These are phyloP conservation scores for Gymnothorax reevesii DNA, from an alignment of 2,797 vertebrate genomes.

Conservation along the genomic window DNA sequence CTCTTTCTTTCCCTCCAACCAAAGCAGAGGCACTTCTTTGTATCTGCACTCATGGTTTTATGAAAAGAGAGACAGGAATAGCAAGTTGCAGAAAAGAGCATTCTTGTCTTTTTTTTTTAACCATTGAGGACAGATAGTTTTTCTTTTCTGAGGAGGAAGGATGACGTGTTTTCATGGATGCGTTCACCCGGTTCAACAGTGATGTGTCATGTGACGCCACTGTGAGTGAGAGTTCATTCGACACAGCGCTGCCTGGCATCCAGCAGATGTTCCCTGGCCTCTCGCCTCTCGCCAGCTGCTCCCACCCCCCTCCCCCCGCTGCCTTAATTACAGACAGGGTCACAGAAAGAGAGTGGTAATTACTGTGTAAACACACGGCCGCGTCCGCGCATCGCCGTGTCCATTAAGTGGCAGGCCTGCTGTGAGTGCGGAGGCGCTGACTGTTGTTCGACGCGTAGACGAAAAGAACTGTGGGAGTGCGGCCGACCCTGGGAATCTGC, in stretches of 20 bases:
- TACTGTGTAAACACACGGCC: constrained; percentile 84
- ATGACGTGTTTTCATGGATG: constrained; percentile 96
- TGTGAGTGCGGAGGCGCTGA: constrained; percentile 76
- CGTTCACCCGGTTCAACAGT: constrained; percentile 74
- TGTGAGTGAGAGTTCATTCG: not conserved
- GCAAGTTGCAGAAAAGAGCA: not conserved
- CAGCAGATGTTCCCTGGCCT: constrained; percentile 97
- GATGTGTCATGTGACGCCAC: constrained; percentile 30
- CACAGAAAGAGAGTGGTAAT: constrained; percentile 85
- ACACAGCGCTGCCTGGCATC: constrained; percentile 44
- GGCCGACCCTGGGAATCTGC: constrained; percentile 83
- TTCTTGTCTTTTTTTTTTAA: not conserved
- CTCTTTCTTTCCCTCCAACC: constrained; percentile 23
- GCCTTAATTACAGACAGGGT: constrained; percentile 95
- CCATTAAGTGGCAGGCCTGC: constrained; percentile 62
- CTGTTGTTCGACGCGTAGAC: constrained; percentile 91
- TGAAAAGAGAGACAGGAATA: not conserved
- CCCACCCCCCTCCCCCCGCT: constrained; percentile 79
- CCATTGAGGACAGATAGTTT: not conserved
- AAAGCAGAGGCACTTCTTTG: not conserved
- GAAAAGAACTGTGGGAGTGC: constrained; percentile 89
- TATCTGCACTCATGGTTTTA: not conserved
- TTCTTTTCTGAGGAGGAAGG: constrained; percentile 52
- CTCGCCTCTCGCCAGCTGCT: constrained; percentile 93
- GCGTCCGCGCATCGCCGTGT: constrained; percentile 45